Evolutionary conservation across 2,113 vertebrate genomes (phyloP).

Genomic region (Picathartes gymnocephalus): DNA sequence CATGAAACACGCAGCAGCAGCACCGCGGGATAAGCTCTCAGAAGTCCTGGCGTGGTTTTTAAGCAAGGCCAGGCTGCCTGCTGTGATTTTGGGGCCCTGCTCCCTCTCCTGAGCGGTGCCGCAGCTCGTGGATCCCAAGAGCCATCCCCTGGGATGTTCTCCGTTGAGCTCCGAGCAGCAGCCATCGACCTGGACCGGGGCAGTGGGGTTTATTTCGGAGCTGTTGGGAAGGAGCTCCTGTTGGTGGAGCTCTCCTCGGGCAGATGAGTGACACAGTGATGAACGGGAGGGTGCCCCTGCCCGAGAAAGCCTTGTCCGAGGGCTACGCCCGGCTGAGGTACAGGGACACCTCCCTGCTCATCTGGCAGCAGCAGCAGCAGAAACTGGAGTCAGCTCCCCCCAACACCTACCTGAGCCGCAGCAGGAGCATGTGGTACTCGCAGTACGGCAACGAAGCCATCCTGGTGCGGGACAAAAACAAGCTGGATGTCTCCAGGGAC

Average conservation of each 20-base stretch:
- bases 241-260: neutral
- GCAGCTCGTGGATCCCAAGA: fast-evolving
- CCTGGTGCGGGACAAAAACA: slow-evolving; percentile 81
- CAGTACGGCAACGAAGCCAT: slow-evolving; percentile 91
- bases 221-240: neutral
- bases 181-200: fast-evolving
- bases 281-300: slow-evolving; percentile 77
- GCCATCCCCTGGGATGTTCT: neutral
- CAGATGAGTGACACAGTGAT: slow-evolving; percentile 36
- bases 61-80: neutral
- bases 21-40: fast-evolving
- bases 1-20: fast-evolving
- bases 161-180: neutral
- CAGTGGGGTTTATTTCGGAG: fast-evolving
- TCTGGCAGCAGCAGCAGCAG: slow-evolving; percentile 94
- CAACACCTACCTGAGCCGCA: slow-evolving; percentile 84
- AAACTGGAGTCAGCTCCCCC: slow-evolving; percentile 72
- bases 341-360: slow-evolving; percentile 85
- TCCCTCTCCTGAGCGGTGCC: neutral
- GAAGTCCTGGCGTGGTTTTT: neutral
- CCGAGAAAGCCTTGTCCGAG: slow-evolving; percentile 86
- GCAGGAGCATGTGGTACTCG: slow-evolving; percentile 88
- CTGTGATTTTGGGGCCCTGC: neutral
- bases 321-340: slow-evolving; percentile 78
- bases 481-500: slow-evolving; percentile 61